Evolutionary conservation across 2,888 invertebrate species (phyloP), one percentile per base, ranked within the genome.

Genomic region (Amorpha juglandis): DNA sequence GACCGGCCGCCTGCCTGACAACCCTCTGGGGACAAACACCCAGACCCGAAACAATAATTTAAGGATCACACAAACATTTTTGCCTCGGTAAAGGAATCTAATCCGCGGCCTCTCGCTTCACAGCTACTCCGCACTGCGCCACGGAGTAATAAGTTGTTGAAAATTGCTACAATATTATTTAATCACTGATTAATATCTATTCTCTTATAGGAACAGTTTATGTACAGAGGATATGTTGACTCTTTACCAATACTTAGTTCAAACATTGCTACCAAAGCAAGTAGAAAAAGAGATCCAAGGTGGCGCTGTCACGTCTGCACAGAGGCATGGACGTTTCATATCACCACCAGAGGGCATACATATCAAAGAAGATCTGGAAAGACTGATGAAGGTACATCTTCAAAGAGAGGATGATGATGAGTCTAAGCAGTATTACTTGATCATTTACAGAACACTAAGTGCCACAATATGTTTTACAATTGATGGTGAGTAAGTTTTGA

Each of bases 381-480:
- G 95, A 85, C 90, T 97, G 42, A 95, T 96, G 0, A 96, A 95
- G 89, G 95, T 97, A 12, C 95, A 95, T 79, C 90, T 97, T 19
- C 95, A 95, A 82, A 92, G 95, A 68, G 94, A 95, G 67, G 91
- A 92, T 74, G 91, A 92, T 51, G 73, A 76, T 33, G 93, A 94
- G 72, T 93, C 94, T 51, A 94, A 94, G 65, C 94, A 95, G 72
- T 96, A 96, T 83, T 95, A 96, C 84, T 92, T 98, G 80, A 93
- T 98, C 19, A 96, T 98, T 33, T 99, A 99, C 84, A 95, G 97
- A 72, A 96, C 97, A 7, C 88, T 97, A 58, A 97, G 97, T 91
- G 97, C 98, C 6, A 97, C 98, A 35, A 92, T 98, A 47, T 98
- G 98, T 82, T 94, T 98, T 66, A 96, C 98, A 79, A 94, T 98